Evolutionary conservation across 2,113 vertebrate species (phyloP).

Genomic region (Rhagologus leucostigma): DNA sequence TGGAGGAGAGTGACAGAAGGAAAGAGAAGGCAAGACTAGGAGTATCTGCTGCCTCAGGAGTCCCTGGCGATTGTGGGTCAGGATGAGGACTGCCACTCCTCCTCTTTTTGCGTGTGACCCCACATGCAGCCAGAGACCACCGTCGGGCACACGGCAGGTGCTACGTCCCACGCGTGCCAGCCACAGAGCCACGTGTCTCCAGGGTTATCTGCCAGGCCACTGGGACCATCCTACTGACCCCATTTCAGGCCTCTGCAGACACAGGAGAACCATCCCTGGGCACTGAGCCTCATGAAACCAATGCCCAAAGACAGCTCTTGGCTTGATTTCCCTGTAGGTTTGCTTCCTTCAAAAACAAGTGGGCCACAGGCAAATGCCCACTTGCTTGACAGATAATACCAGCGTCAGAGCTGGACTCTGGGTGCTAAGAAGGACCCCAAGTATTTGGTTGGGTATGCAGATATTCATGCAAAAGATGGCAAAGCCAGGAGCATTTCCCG

Average conservation of each 20-base stretch:
- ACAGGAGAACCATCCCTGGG: not conserved
- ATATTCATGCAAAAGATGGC: not conserved
- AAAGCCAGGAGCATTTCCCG: not conserved
- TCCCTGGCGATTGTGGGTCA: not conserved
- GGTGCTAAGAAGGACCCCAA: not conserved
- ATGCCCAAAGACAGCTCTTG: not conserved
- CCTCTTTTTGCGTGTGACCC: not conserved
- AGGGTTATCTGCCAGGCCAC: not conserved
- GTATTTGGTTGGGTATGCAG: not conserved
- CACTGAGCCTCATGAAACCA: not conserved
- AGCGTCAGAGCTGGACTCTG: not conserved
- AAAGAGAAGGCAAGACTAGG: not conserved
- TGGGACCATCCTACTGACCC: not conserved
- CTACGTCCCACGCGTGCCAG: accelerated
- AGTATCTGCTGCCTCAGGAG: not conserved
- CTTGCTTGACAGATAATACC: not conserved
- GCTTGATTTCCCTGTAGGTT: not conserved
- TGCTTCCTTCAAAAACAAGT: not conserved
- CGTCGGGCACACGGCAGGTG: accelerated
- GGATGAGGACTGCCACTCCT: not conserved
- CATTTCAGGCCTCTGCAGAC: not conserved
- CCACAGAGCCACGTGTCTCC: not conserved
- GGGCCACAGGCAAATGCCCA: not conserved
- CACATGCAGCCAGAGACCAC: not conserved
- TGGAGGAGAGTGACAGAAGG: not conserved